These are phyloP conservation scores for Drosophila dives DNA, from an alignment of 2,888 invertebrate species.

Conservation along the genomic window DNA sequence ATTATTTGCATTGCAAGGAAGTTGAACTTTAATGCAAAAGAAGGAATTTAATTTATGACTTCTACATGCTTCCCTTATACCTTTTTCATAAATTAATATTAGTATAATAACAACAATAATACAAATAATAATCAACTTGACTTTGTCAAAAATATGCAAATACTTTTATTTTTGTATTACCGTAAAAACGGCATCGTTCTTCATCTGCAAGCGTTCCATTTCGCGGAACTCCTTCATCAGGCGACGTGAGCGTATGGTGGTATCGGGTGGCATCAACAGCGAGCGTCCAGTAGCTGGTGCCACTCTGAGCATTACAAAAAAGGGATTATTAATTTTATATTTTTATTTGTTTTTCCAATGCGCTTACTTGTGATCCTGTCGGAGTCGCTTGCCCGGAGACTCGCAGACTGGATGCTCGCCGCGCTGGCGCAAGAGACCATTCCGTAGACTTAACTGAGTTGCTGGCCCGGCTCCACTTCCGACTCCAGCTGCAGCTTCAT, in stretches of 20 bases:
- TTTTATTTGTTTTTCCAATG: neutral
- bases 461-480: conserved; percentile 26
- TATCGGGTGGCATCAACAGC: conserved; percentile 85
- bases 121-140: neutral
- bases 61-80: too few relatives aligned
- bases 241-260: conserved; percentile 90
- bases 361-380: conserved; percentile 79
- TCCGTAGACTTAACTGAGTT: conserved; percentile 44
- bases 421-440: conserved; percentile 64
- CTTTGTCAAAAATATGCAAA: neutral
- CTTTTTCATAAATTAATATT: neutral
- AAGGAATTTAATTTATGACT: neutral
- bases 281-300: conserved; percentile 81
- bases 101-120: neutral
- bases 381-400: conserved; percentile 80
- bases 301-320: conserved; percentile 70
- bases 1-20: neutral
- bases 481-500: conserved; percentile 5
- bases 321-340: neutral
- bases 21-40: neutral
- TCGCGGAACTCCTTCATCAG: conserved; percentile 95
- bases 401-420: conserved; percentile 65
- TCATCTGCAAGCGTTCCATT: conserved; percentile 90
- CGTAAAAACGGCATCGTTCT: conserved; percentile 90
- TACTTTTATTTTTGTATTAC: conserved; percentile 81